These are phyloP conservation scores for Apodemus agrarius DNA, from an alignment of 2,797 vertebrate genomes.

Conservation along the genomic window DNA sequence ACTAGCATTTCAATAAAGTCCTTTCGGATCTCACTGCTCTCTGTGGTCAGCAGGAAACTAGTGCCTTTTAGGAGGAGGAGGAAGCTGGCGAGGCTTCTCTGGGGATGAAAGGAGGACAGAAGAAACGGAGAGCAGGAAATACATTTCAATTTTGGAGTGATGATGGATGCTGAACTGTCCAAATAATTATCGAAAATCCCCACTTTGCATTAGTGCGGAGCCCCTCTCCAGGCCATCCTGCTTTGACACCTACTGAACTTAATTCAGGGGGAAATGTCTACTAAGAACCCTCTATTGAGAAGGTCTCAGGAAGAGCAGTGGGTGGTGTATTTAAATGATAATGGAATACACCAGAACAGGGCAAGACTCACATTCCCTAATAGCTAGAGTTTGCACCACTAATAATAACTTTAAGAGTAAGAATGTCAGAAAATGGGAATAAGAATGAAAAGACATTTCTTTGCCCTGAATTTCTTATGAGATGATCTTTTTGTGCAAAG, in stretches of 20 bases:
- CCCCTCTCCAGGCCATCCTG: slow-evolving; percentile 27
- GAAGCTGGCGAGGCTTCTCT: neutral
- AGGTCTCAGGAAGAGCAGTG: slow-evolving; percentile 61
- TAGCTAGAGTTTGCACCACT: slow-evolving; percentile 44
- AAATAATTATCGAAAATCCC: slow-evolving; percentile 57
- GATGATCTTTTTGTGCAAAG: slow-evolving; percentile 69
- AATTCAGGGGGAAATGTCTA: slow-evolving; percentile 63
- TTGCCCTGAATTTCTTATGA: slow-evolving; percentile 56
- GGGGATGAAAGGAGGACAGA: neutral
- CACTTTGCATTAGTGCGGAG: neutral
- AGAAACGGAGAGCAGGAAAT: neutral
- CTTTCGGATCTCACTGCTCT: neutral
- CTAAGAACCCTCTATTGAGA: slow-evolving; percentile 63
- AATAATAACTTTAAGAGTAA: slow-evolving; percentile 64
- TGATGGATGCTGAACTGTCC: slow-evolving; percentile 52
- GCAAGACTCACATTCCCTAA: slow-evolving; percentile 54
- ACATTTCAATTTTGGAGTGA: neutral
- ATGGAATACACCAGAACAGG: slow-evolving; percentile 57
- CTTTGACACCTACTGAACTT: slow-evolving; percentile 55
- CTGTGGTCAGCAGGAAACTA: neutral
- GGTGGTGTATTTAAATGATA: slow-evolving; percentile 75
- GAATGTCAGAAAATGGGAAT: slow-evolving; percentile 62
- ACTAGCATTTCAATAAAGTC: neutral
- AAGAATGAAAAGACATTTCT: slow-evolving; percentile 61
- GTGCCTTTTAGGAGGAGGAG: neutral